Percentiles rank a stretch among this genome's conserved stretches.
These are phyloP conservation scores for Tipula helvola DNA, from an alignment of 2,888 invertebrate genomes.

Conservation along the genomic window DNA sequence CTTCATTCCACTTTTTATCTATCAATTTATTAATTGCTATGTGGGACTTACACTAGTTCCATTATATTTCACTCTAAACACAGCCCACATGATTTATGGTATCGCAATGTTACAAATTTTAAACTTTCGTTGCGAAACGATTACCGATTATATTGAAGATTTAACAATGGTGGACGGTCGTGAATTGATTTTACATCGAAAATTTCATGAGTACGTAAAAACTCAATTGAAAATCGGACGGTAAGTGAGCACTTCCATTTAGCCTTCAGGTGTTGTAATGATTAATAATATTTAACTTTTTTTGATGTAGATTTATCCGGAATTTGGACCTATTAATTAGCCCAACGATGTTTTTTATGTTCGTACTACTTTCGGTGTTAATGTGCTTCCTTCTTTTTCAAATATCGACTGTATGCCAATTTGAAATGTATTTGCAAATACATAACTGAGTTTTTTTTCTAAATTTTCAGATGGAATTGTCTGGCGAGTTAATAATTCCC, in stretches of 20 bases:
- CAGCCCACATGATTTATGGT: neutral
- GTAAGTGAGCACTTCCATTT: neutral
- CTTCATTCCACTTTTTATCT: neutral
- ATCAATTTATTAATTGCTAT: neutral
- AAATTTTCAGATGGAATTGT: neutral
- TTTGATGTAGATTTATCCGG: neutral
- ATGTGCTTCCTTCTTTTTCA: slow-evolving; percentile 12
- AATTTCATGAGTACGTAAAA: neutral
- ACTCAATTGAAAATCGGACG: neutral
- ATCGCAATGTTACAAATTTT: neutral
- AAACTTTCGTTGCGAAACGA: neutral
- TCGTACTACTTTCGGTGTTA: slow-evolving; percentile 13
- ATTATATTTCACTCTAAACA: neutral
- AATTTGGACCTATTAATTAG: slow-evolving; percentile 8
- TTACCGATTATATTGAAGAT: neutral
- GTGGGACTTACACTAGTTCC: neutral
- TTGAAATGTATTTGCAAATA: neutral
- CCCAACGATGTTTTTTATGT: slow-evolving; percentile 11
- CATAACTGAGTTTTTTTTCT: neutral
- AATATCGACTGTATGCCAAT: neutral
- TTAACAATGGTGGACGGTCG: neutral
- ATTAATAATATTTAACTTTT: neutral
- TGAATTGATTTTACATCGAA: neutral
- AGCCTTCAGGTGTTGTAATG: neutral
- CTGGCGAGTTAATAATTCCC: neutral